Percentiles rank a stretch among this genome's conserved stretches.
These are phyloP conservation scores for Lasiurus cinereus DNA, from an alignment of 2,113 vertebrate genomes.

Conservation along the genomic window DNA sequence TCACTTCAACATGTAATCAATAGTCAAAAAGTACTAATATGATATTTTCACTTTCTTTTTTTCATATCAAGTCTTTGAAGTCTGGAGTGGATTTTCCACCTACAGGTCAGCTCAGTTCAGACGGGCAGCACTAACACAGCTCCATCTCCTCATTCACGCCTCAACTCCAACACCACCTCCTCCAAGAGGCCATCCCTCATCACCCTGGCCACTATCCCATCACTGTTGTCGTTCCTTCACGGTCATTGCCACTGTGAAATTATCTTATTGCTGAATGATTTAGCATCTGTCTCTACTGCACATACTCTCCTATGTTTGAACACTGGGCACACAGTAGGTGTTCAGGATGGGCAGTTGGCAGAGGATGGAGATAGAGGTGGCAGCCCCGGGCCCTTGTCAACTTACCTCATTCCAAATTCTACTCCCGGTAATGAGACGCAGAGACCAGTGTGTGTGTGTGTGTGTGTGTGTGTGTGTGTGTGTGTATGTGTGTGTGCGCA, in stretches of 20 bases:
- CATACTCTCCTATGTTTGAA: background rate
- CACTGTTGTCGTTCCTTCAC: background rate
- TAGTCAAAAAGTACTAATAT: background rate
- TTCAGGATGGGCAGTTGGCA: background rate
- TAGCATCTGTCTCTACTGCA: background rate
- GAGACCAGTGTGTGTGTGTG: background rate
- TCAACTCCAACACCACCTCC: background rate
- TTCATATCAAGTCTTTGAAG: background rate
- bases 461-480: background rate
- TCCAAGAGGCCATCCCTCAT: constrained; percentile 38
- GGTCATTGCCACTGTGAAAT: background rate
- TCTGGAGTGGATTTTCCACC: background rate
- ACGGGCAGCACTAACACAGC: background rate
- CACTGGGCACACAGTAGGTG: background rate
- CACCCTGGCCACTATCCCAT: background rate
- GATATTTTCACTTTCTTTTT: background rate
- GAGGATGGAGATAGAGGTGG: background rate
- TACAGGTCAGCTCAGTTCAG: background rate
- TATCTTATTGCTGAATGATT: background rate
- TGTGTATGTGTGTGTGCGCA: background rate
- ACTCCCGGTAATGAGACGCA: background rate
- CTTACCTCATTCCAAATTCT: background rate
- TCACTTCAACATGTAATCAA: background rate
- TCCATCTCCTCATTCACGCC: background rate
- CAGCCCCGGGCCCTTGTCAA: background rate